A percentile compares a stretch with the other conserved stretches of the same genome.
These are phyloP conservation scores for Esox lucius DNA, from an alignment of 2,797 vertebrate species.

Conservation along the genomic window DNA sequence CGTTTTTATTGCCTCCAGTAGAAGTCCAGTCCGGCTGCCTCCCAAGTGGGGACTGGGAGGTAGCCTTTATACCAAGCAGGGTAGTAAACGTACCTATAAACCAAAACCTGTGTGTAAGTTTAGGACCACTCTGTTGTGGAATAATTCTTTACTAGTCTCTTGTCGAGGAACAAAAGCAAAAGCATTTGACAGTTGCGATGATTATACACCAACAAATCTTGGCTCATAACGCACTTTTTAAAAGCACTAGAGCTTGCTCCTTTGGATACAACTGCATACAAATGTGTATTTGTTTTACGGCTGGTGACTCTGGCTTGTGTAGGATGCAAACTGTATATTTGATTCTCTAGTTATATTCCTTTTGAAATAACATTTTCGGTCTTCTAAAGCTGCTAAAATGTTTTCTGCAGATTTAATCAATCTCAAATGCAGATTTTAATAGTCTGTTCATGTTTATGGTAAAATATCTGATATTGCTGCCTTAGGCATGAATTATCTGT, in stretches of 20 bases:
- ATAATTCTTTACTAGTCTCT: background rate
- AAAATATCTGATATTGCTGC: constrained; percentile 3
- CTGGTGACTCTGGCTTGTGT: too few species aligned
- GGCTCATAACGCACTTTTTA: background rate
- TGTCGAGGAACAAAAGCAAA: background rate
- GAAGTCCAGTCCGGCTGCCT: background rate
- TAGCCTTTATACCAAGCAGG: background rate
- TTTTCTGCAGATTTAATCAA: too few species aligned
- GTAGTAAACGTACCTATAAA: background rate
- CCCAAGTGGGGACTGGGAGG: background rate
- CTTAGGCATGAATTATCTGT: background rate
- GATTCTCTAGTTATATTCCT: too few species aligned
- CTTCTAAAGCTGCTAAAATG: too few species aligned
- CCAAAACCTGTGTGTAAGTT: background rate
- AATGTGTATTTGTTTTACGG: too few species aligned
- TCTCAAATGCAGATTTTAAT: background rate
- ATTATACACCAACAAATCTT: background rate
- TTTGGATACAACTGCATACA: too few species aligned
- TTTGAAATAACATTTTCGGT: too few species aligned
- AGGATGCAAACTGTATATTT: too few species aligned
- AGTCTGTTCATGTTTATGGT: background rate
- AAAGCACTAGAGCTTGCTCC: background rate
- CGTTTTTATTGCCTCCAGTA: background rate
- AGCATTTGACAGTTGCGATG: background rate
- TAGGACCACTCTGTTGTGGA: background rate